Conservation (phyloP, 2,888 invertebrate genomes). For the Cosmorhoe ocellata region DNA sequence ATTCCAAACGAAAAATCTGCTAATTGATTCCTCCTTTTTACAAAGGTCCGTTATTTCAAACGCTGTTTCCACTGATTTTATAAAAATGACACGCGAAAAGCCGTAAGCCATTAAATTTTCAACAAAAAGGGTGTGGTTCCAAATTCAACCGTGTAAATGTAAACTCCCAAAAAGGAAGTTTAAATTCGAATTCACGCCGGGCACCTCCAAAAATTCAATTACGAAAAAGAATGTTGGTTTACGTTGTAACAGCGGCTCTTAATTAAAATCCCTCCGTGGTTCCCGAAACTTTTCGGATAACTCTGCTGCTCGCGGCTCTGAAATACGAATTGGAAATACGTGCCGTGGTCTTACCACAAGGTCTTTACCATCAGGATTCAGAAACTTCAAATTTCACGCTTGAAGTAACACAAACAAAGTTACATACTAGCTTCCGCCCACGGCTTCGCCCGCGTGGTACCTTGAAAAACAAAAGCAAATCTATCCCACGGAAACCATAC, state of each 20-base stretch:
- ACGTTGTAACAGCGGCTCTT: conserved; percentile 25
- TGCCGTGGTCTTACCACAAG: no score
- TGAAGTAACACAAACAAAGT: no score
- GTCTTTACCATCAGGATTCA: no score
- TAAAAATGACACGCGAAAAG: not conserved
- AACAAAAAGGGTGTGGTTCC: conserved; percentile 2
- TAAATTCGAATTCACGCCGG: conserved; percentile 9
- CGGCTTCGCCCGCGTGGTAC: no score
- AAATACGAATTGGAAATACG: conserved; percentile 15
- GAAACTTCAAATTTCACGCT: no score
- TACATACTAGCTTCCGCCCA: no score
- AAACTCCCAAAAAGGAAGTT: conserved; percentile 11
- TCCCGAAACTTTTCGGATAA: conserved; percentile 16
- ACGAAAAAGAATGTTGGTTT: conserved; percentile 22
- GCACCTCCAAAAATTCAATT: conserved; percentile 15
- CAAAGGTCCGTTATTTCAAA: not conserved
- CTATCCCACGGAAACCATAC: no score
- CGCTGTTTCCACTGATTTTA: not conserved
- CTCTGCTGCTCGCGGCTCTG: not conserved
- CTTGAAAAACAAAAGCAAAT: no score
- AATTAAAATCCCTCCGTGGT: conserved; percentile 29
- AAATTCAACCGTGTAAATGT: conserved; percentile 8
- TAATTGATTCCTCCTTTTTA: conserved; percentile 3
- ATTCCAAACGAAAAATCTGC: conserved; percentile 1
- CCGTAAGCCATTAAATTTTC: conserved; percentile 2